Base-by-base conservation (phyloP, 53 echinoderm and acorn worm species). In the Actinopyga echinites region DNA sequence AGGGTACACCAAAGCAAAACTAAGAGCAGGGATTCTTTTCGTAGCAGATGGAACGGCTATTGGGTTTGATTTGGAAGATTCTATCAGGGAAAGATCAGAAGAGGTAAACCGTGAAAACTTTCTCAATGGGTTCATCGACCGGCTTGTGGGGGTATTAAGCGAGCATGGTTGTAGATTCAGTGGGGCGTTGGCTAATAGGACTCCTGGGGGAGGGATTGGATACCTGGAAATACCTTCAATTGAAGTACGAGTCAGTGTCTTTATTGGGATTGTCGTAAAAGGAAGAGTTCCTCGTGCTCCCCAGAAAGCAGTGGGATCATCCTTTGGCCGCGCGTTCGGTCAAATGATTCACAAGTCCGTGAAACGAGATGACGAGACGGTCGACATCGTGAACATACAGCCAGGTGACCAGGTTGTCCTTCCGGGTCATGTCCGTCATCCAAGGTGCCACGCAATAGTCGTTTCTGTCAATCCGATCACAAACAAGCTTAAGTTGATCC, bases 371-470 rank as follows among this genome's bases (percentile, higher is more conserved):
- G 56, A 77, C 20, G 77, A 77, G 19, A 30, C 49, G 28, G 77
- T 77, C 2, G 53, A 28, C 25, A 29, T 86, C 0, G 40, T 24
- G 25, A 80, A 86, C n/a, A 21, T 90, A 15, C 37, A 40, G 3
- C 79, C 65, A 4, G 90, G 83, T 15, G 90, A 90, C 54, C 90
- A 90, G 1, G 74, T 90, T 11, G 82, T 90, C 17, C 67, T 79
- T 49, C 65, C 74, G 33, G 90, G 91, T 11, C 64, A 86, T 53
- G 20, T 77, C 3, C 5, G 83, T 23, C 91, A 91, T 78, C 91
- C 91, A 1, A 64, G 91, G 30, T 86, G 86, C 68, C 91, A 91
- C 53, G 91, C 84, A 13, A 91, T 91, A 28, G 78, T 86, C 8
- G 61, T 83, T 5, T 35, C 82, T 15, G 57, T 66, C 11, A 56